These are phyloP conservation scores for Epinephelus fuscoguttatus DNA, from an alignment of 2,113 vertebrate genomes.

Conservation along the genomic window DNA sequence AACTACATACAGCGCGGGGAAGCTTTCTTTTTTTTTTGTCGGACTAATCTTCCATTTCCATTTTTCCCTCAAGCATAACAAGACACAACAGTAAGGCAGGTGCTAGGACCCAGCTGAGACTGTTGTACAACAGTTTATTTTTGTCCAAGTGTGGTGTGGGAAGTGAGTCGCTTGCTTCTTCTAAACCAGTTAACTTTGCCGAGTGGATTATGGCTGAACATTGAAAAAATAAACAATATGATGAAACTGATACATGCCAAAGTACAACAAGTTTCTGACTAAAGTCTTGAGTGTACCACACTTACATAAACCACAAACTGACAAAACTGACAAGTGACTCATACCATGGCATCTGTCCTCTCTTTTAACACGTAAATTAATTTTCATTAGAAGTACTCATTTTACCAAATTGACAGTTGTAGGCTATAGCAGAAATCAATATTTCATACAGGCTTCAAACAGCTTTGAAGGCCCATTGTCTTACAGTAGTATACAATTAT, in stretches of 20 bases:
- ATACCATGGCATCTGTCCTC: not conserved
- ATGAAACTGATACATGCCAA: not conserved
- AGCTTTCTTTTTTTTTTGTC: slow-evolving; percentile 13
- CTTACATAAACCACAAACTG: not conserved
- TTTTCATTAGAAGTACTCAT: not conserved
- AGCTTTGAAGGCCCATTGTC: not conserved
- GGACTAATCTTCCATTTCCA: slow-evolving; percentile 16
- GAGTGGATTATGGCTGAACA: not conserved
- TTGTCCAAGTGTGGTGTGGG: not conserved
- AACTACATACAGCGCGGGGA: slow-evolving; percentile 12
- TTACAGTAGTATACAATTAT: not conserved
- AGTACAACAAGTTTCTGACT: no score
- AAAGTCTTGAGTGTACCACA: not conserved
- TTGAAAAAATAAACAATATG: not conserved
- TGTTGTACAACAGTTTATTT: slow-evolving; percentile 7
- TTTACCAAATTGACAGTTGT: not conserved
- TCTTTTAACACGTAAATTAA: not conserved
- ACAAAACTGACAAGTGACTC: not conserved
- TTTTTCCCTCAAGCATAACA: not conserved
- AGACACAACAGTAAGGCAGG: slow-evolving; percentile 4
- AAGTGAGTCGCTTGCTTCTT: not conserved
- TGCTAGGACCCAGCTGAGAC: slow-evolving; percentile 8
- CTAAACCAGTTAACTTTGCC: not conserved
- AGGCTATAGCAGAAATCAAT: not conserved
- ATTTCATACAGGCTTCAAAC: not conserved